These are phyloP conservation scores for Cuniculus paca DNA, from an alignment of 2,797 vertebrate species.

Conservation along the genomic window DNA sequence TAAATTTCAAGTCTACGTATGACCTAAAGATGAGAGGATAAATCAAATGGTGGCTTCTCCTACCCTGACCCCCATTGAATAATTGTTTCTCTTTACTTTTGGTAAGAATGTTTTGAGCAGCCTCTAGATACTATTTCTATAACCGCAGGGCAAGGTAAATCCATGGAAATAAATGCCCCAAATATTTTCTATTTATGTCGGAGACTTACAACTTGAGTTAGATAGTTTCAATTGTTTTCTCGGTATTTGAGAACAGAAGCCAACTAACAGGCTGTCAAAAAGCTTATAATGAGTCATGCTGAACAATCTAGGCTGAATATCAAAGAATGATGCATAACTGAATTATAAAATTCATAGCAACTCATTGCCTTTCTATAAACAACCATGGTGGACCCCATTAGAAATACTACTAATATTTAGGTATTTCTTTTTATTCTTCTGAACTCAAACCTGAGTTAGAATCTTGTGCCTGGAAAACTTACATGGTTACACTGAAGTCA, in stretches of 20 bases:
- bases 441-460: background rate
- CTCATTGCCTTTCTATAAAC: background rate
- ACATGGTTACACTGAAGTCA: background rate
- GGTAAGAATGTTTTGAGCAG: constrained; percentile 54
- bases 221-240: constrained; percentile 59
- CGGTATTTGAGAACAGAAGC: background rate
- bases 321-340: background rate
- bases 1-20: constrained; percentile 61
- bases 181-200: constrained; percentile 46
- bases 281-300: background rate
- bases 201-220: constrained; percentile 55
- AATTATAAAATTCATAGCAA: constrained; percentile 34
- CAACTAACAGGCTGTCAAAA: constrained; percentile 15
- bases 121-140: constrained; percentile 57
- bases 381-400: background rate
- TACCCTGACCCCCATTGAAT: constrained; percentile 7
- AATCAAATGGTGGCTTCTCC: constrained; percentile 66
- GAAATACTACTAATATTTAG: background rate
- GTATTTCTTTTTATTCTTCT: background rate
- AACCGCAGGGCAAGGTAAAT: constrained; percentile 56
- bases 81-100: constrained; percentile 64
- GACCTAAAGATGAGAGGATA: constrained; percentile 34
- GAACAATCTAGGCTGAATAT: background rate
- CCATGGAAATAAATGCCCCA: constrained; percentile 17
- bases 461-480: background rate